Base-by-base conservation (phyloP, 2,888 invertebrate genomes). In the Hecatera dysodea region DNA sequence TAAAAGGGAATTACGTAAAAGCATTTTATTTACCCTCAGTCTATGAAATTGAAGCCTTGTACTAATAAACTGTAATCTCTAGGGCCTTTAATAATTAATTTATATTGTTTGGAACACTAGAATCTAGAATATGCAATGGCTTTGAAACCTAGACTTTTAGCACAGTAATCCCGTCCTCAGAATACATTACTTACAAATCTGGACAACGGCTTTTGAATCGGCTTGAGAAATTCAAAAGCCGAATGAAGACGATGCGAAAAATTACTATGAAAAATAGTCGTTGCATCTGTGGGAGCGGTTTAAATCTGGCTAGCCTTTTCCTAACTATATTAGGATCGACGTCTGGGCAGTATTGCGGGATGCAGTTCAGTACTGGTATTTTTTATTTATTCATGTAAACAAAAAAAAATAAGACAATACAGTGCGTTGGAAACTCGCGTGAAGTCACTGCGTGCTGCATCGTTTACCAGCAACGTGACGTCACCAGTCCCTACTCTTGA, bases 1-100 rank as follows among this genome's bases (percentile, higher is more conserved):
- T 77, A 77, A 77, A 74, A 69, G 42, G 22, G 69, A 77, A 82
- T 82, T 74, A 82, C 67, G 59, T 72, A 67, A 72, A 70, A 67
- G 68, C 63, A 76, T 72, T 81, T 74, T 72, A 68, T 77, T 73
- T 67, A 60, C 69, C 82, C 48, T 46, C 55, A 59, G 50, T 63
- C 22, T 36, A 61, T 63, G 70, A 82, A 78, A 75, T 70, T 62
- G 55, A 61, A 64, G 66, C 69, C 65, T 42, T 68, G 52, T 39
- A 56, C 44, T 48, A 73, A 78, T 81, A 72, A 74, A 81, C 59
- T 60, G 59, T 60, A 64, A 78, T 81, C 70, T 60, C 63, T 46
- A 39, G 39, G 53, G 66, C 3, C 27, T 69, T 77, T 29, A 44
- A 71, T 81, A 64, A 78, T 74, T 78, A 67, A 81, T 73, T 69